Percentiles rank a stretch among this genome's conserved stretches.
phyloP scores from a whole-genome alignment of 92 coral and sea anemone genomes.

The Epizoanthus scotinus region DNA sequence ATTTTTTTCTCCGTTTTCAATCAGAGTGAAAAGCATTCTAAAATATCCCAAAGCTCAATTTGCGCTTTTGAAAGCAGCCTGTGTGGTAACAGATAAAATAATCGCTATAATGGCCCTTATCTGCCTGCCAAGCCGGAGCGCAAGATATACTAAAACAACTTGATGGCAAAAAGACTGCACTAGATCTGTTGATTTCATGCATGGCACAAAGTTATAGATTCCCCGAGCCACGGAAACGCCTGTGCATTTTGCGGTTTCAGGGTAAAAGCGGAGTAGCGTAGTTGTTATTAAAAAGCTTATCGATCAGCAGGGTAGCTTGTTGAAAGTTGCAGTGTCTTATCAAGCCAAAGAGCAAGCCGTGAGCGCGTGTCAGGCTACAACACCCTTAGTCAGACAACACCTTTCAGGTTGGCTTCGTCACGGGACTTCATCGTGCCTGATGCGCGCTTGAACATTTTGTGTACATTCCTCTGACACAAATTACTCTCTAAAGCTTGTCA shows the following conservation, averaged over 20 bases:
- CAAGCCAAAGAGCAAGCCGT: conserved; percentile 21
- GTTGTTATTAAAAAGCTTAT: conserved; percentile 20
- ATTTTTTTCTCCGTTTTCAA: not conserved
- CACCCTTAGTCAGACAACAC: conserved; percentile 3
- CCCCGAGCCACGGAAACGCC: not conserved
- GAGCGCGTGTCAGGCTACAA: conserved; percentile 24
- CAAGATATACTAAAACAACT: conserved; percentile 1
- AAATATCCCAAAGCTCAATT: not conserved
- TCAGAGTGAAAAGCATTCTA: not conserved
- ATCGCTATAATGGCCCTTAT: conserved; percentile 20
- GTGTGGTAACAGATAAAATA: conserved; percentile 25
- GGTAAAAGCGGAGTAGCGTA: not conserved
- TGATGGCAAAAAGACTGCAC: not conserved
- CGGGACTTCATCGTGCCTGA: conserved; percentile 12
- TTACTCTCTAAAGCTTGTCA: conserved; percentile 32
- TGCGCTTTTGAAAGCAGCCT: conserved; percentile 9
- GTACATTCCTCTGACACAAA: conserved; percentile 43
- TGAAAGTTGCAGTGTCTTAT: conserved; percentile 38
- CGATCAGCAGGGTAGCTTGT: conserved; percentile 32
- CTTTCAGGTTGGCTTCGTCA: conserved; percentile 1
- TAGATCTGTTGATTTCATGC: not conserved
- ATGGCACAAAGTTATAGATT: not conserved
- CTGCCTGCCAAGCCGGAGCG: conserved; percentile 16
- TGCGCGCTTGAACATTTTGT: conserved; percentile 35
- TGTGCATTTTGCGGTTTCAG: conserved; percentile 2